These are phyloP conservation scores for Semibalanus balanoides DNA, from an alignment of 1,140 invertebrate genomes.

Conservation along the genomic window DNA sequence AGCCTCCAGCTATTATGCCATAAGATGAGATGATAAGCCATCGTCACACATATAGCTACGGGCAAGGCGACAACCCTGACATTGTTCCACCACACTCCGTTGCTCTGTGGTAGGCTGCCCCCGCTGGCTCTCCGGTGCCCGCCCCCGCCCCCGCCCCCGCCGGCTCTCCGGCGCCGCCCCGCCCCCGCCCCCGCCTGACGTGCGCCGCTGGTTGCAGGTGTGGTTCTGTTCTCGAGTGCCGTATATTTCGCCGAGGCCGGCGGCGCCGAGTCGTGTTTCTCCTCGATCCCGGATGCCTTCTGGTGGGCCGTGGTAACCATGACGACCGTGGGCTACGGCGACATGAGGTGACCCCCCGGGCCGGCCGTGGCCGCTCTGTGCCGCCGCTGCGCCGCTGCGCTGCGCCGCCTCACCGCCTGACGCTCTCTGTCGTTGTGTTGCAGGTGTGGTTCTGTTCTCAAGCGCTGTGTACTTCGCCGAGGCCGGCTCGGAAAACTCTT, in stretches of 20 bases:
- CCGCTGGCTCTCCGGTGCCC: too few species aligned
- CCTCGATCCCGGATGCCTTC: conserved; percentile 63
- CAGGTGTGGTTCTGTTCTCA: conserved; percentile 95
- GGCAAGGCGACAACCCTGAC: too few species aligned
- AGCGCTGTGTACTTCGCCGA: conserved; percentile 97
- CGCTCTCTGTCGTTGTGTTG: conserved; percentile 29
- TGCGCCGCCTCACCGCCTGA: not conserved
- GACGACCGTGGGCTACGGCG: conserved; percentile 95
- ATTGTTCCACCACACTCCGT: too few species aligned
- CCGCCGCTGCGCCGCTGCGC: not conserved
- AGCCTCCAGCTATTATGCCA: too few species aligned
- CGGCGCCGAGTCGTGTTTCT: conserved; percentile 78
- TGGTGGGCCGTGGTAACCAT: conserved; percentile 99
- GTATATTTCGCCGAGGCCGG: conserved; percentile 98
- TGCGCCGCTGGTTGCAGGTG: conserved; percentile 49
- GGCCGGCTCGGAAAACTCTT: conserved; percentile 84
- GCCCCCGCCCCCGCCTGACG: not conserved
- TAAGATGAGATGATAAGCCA: too few species aligned
- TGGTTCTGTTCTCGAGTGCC: conserved; percentile 94
- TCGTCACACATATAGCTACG: too few species aligned
- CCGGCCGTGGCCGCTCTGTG: not conserved
- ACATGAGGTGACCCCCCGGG: conserved; percentile 66
- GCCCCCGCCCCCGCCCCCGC: too few species aligned
- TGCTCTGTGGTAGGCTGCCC: too few species aligned
- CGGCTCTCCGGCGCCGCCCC: too few species aligned